Evolutionary conservation across 2,888 invertebrate genomes (phyloP), one percentile per base, ranked within the genome.

Genomic region (Drosophila anomelani): DNA sequence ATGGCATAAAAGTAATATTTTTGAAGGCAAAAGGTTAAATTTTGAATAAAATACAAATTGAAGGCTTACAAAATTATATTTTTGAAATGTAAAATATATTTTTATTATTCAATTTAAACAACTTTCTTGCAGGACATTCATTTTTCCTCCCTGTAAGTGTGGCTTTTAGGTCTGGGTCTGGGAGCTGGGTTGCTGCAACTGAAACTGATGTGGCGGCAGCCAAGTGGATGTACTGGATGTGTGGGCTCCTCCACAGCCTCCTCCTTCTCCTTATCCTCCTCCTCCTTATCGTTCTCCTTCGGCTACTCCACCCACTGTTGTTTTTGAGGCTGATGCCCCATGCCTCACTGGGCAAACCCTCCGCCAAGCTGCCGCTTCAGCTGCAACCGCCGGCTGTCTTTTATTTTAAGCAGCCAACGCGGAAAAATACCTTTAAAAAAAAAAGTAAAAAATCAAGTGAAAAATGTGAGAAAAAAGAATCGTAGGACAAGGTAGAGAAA

Each of bases 371-470:
- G 26, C 39, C 53, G 26, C 55, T 44, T 60, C 43, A 51, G 57
- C 46, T 58, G 70, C 36, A 63, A 63, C 72, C 83, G 73, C 56
- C 80, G 69, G 75, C 75, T 76, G 78, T 76, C 86, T 77, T 81
- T 86, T 78, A 88, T 88, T 86, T 85, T 79, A 67, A 76, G 58
- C 81, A 88, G 72, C 66, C 87, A 86, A 77, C 78, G 81, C 79
- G 78, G 71, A 80, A 84, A 78, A 84, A 78, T 66, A 56, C 61
- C 57, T 75, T 58, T 23, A 23, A 23, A 23, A 61, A 69, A 58
- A 54, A 60, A 54, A 46, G 51, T 36, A 7, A 44, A 26, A 26
- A 58, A 43, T 53, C 47, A n/a, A 39, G 7, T 20, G 4, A 29
- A 41, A 47, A 23, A 10, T 4, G n/a, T 10, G 15, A 5, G 20